phyloP scores from a whole-genome alignment of 2,113 vertebrate species.

The Aspiorhynchus laticeps region DNA sequence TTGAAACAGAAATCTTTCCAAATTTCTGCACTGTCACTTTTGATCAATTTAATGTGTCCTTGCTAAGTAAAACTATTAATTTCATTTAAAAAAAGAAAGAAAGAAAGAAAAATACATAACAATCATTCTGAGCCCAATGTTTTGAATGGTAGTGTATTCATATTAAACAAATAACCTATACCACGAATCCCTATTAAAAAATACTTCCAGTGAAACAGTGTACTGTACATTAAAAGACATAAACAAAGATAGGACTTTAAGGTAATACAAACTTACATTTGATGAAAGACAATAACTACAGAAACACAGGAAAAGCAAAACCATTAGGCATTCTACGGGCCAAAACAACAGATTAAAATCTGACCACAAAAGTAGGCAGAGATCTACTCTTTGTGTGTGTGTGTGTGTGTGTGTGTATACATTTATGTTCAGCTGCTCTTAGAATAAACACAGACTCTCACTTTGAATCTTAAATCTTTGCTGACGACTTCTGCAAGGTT shows the following conservation, averaged over 20 bases:
- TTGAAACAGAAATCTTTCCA: no score
- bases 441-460: slow-evolving; percentile 68
- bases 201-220: no score
- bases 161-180: not conserved
- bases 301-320: not conserved
- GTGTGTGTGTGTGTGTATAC: slow-evolving; percentile 2
- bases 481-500: not conserved
- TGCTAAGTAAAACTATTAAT: not conserved
- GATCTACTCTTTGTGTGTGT: not conserved
- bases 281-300: not conserved
- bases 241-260: not conserved
- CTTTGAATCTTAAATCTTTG: slow-evolving; percentile 57
- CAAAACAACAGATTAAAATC: slow-evolving; percentile 74
- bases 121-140: not conserved
- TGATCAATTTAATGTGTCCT: no score
- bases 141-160: not conserved
- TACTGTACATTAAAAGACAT: not conserved
- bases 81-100: not conserved
- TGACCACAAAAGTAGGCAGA: slow-evolving; percentile 66
- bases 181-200: not conserved
- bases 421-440: slow-evolving; percentile 64
- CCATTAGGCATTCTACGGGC: not conserved
- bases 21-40: no score
- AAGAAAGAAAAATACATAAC: not conserved
- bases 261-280: not conserved